phyloP scores from a whole-genome alignment of 2,113 vertebrate species.

The Myotis yumanensis region DNA sequence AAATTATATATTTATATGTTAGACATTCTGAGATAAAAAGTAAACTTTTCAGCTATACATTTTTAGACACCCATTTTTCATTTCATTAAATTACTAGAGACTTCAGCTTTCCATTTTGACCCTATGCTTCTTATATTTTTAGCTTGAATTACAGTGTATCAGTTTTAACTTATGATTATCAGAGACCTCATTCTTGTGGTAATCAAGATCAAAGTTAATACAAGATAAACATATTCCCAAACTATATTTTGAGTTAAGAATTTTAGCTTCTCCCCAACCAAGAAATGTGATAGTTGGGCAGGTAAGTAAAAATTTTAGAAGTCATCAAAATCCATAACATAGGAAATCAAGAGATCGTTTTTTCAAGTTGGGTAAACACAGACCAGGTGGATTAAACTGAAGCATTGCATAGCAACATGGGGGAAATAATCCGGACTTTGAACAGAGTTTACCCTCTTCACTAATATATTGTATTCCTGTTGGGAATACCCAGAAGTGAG shows the following conservation, averaged over 20 bases:
- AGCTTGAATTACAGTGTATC: not conserved
- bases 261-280: conserved; percentile 1
- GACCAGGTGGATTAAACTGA: not conserved
- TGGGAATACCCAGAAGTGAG: conserved; percentile 40
- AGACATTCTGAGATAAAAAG: conserved; percentile 1
- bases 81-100: conserved; percentile 45
- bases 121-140: not conserved
- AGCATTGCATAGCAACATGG: not conserved
- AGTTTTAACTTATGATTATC: conserved; percentile 19
- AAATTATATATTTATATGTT: conserved; percentile 46
- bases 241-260: conserved; percentile 2
- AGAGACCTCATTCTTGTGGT: not conserved
- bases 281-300: not conserved
- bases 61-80: conserved; percentile 37
- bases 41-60: not conserved
- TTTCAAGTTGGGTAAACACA: not conserved
- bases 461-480: not conserved
- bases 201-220: not conserved
- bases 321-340: not conserved
- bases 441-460: conserved; percentile 23
- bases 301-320: not conserved
- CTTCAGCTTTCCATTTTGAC: conserved; percentile 30
- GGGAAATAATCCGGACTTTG: not conserved
- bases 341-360: not conserved
- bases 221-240: conserved; percentile 6